These are phyloP conservation scores for Stenopsyche tienmushanensis DNA, from an alignment of 1,140 invertebrate species.

Conservation along the genomic window DNA sequence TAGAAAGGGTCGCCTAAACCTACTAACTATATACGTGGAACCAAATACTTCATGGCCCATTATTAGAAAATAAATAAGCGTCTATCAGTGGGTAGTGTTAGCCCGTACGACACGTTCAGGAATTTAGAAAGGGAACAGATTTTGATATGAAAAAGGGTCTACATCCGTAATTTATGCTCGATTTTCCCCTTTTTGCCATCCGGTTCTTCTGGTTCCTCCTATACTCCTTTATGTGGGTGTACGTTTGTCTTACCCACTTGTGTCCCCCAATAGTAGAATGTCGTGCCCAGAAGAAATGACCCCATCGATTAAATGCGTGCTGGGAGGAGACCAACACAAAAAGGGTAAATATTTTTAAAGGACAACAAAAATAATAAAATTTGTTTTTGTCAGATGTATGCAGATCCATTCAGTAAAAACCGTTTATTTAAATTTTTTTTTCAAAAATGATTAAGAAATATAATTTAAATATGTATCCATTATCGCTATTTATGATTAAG, in stretches of 20 bases:
- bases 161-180: slow-evolving; percentile 33
- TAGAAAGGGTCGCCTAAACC: slow-evolving; percentile 2
- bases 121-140: slow-evolving; percentile 32
- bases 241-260: neutral
- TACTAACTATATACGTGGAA: neutral
- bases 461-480: no score
- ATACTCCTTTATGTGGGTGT: neutral
- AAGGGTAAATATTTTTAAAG: no score
- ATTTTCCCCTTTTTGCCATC: neutral
- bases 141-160: slow-evolving; percentile 37
- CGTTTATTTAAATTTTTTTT: no score
- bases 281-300: neutral
- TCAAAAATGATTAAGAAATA: no score
- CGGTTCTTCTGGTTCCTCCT: neutral
- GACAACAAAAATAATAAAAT: no score
- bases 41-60: slow-evolving; percentile 34
- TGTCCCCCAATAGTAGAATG: neutral
- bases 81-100: slow-evolving; percentile 19
- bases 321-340: no score
- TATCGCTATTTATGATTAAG: no score
- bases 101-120: slow-evolving; percentile 22
- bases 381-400: no score
- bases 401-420: no score
- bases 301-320: neutral
- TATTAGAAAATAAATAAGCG: slow-evolving; percentile 40